Percentiles rank a stretch among this genome's conserved stretches.
These are phyloP conservation scores for Falco berigora DNA, from an alignment of 2,797 vertebrate genomes.

Conservation along the genomic window DNA sequence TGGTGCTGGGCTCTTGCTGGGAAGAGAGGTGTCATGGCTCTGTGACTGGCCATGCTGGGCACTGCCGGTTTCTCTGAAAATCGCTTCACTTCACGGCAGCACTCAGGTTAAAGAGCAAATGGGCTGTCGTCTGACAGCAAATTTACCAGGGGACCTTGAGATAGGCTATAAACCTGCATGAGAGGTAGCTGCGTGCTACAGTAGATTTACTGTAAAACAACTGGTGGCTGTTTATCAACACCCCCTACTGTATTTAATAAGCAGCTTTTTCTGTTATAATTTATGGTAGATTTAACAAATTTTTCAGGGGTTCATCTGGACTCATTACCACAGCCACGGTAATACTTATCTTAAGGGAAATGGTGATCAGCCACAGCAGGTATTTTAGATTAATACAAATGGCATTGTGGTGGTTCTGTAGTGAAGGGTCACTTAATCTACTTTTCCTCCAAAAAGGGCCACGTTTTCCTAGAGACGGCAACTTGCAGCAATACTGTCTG, in stretches of 20 bases:
- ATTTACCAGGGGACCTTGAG: not conserved
- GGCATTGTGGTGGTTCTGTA: not conserved
- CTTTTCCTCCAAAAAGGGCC: constrained; percentile 3
- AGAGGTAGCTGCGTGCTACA: not conserved
- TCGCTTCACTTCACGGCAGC: not conserved
- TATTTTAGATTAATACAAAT: constrained; percentile 35
- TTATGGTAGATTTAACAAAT: not conserved
- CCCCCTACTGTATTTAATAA: not conserved
- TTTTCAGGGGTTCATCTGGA: not conserved
- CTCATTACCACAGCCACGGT: not conserved
- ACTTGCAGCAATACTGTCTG: not conserved
- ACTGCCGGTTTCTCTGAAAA: not conserved
- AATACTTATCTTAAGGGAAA: constrained; percentile 26
- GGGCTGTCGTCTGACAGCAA: not conserved
- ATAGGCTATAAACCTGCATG: not conserved
- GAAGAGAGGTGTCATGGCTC: not conserved
- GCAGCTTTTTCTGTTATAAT: not conserved
- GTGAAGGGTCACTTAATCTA: constrained; percentile 43
- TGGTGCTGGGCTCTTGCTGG: not conserved
- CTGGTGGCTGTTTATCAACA: not conserved
- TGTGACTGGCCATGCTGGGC: not conserved
- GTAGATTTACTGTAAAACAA: not conserved
- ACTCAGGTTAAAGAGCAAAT: not conserved
- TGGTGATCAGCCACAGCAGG: not conserved
- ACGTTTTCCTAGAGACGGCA: constrained; percentile 8